Percentiles rank a stretch among this genome's conserved stretches.
These are phyloP conservation scores for Tyrannus savana DNA, from an alignment of 2,113 vertebrate genomes.

Conservation along the genomic window DNA sequence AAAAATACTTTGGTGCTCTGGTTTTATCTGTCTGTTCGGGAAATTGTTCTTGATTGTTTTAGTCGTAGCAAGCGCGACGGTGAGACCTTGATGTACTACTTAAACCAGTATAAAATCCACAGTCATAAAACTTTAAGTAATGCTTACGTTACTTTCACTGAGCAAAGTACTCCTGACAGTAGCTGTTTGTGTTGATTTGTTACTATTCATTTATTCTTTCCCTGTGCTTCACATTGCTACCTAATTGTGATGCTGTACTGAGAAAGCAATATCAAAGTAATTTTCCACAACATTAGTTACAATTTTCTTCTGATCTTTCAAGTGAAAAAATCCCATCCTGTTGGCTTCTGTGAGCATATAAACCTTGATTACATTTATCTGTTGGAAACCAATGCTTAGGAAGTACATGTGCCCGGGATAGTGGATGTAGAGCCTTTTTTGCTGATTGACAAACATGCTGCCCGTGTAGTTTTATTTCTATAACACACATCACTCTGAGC, in stretches of 20 bases:
- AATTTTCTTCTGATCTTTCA: conserved; percentile 83
- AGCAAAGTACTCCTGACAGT: conserved; percentile 83
- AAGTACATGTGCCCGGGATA: conserved; percentile 51
- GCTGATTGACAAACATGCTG: conserved; percentile 40
- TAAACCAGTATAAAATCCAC: conserved; percentile 64
- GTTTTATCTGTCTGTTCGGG: background rate
- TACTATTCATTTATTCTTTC: conserved; percentile 80
- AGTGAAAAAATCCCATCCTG: conserved; percentile 85
- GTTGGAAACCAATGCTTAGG: conserved; percentile 73
- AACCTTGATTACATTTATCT: conserved; percentile 84
- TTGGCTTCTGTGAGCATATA: conserved; percentile 79
- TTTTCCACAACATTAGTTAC: conserved; percentile 88
- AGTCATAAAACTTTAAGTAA: conserved; percentile 81
- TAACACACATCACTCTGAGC: background rate
- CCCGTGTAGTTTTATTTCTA: background rate
- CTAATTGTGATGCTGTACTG: conserved; percentile 86
- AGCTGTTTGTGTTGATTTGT: conserved; percentile 88
- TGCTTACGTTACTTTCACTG: conserved; percentile 78
- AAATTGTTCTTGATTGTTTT: conserved; percentile 35
- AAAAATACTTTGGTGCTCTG: conserved; percentile 32
- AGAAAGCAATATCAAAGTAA: conserved; percentile 87
- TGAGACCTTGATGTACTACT: conserved; percentile 57
- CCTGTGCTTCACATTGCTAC: conserved; percentile 74
- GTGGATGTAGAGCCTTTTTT: background rate
- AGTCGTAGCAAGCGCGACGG: conserved; percentile 7